Conservation (phyloP, 2,113 vertebrate genomes). For the Shinisaurus crocodilurus region DNA sequence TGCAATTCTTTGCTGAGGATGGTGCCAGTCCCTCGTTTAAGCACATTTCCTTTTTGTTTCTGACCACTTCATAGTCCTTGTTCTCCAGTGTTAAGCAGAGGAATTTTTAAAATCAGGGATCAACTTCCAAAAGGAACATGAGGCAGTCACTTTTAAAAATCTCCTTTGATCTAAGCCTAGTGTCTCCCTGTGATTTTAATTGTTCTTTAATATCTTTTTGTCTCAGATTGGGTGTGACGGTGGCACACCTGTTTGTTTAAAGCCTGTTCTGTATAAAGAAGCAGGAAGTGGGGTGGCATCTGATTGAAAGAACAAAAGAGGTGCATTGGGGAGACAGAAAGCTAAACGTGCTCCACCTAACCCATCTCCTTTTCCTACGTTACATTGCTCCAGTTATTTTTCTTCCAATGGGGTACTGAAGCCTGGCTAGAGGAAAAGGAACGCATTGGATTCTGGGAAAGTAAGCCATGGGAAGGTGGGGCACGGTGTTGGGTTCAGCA, state of each 20-base stretch:
- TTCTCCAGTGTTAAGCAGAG: neutral
- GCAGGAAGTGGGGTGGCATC: neutral
- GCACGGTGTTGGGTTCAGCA: neutral
- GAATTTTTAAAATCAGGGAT: neutral
- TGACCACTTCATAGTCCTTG: neutral
- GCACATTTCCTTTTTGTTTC: neutral
- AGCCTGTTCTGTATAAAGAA: neutral
- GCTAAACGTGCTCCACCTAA: neutral
- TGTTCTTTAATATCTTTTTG: neutral
- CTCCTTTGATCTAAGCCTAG: neutral
- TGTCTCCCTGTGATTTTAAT: neutral
- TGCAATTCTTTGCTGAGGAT: neutral
- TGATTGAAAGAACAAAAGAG: neutral
- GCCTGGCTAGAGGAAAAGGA: neutral
- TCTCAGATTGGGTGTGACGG: neutral
- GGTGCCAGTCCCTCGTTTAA: neutral
- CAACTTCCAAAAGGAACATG: neutral
- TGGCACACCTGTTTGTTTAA: neutral
- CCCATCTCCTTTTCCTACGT: neutral
- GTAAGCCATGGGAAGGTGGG: too few species aligned
- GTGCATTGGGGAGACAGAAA: neutral
- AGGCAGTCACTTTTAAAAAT: neutral
- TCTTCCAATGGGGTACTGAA: neutral
- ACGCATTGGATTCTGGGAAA: neutral
- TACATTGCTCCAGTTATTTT: too few species aligned